Base-by-base conservation (phyloP, 2,113 vertebrate genomes). In the Rhabdornis inornatus region DNA sequence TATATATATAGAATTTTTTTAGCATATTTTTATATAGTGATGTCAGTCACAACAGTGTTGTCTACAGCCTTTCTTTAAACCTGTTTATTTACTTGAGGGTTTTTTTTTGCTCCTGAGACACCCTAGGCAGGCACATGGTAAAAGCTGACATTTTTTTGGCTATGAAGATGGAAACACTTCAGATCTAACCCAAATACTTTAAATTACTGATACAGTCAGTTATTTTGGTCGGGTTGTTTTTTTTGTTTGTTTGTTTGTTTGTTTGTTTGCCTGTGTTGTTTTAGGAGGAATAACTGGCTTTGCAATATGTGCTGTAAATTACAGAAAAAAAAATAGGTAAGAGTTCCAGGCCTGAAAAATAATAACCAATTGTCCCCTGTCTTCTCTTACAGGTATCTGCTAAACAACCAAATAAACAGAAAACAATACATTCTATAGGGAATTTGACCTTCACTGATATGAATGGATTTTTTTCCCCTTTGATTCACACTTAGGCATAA, bases 61-160 rank as follows among this genome's bases (percentile, higher is more conserved):
- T 78, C 92, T 96, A 42, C 68, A 96, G 79, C 79, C 81, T 87
- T 80, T 87, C 65, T 83, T 92, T 80, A 95, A 90, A 86, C 64
- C 81, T 93, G 86, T 83, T 86, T 92, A 57, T 95, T 94, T 96
- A 92, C 89, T 90, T 65, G 50, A 94, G 55, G 22, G 1, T 4
- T 7, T 59, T 19, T 75, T 89, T 77, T 63, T 75, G 15, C 71
- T 83, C 90, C 71, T 74, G 52, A 80, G 82, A 69, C 1, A 18
- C 86, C 90, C 66, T 10, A 92, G 50, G 81, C 81, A 63, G 5
- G 66, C 83, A 89, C 83, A 94, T 82, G 71, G 60, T 89, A 57
- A 75, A 89, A 95, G 90, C 15, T 90, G 94, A 92, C 89, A 87
- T 72, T 94, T 95, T 4, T 31, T 92, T 95, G 93, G 95, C 94